Conservation (phyloP, 1,140 invertebrate species). For the Ips nitidus region DNA sequence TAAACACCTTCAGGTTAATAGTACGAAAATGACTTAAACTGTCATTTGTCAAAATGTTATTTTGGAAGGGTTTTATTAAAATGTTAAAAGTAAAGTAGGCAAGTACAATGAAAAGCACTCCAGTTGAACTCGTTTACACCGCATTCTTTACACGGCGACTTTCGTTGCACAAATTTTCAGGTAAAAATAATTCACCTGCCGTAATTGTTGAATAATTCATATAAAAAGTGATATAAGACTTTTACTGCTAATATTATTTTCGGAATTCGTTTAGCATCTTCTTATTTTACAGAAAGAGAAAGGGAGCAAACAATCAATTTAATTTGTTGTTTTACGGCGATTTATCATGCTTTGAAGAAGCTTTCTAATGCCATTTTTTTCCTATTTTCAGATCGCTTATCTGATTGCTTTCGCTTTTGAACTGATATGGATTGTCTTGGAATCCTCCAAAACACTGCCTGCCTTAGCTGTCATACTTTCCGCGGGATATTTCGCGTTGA, state of each 20-base stretch:
- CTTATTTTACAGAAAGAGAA: slow-evolving; percentile 22
- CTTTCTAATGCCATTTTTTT: neutral
- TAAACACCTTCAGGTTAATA: too few relatives aligned
- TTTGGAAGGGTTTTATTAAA: too few relatives aligned
- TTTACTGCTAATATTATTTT: slow-evolving; percentile 8
- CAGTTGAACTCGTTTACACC: neutral
- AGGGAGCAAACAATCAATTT: slow-evolving; percentile 2
- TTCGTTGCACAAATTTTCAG: neutral
- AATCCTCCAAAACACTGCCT: slow-evolving; percentile 58
- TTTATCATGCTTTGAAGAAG: too few relatives aligned
- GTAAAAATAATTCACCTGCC: slow-evolving; percentile 6
- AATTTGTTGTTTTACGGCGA: too few relatives aligned
- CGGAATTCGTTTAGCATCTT: slow-evolving; percentile 4
- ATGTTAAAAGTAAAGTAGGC: too few relatives aligned
- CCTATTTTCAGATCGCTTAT: slow-evolving; percentile 59
- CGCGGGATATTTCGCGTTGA: slow-evolving; percentile 62
- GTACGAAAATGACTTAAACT: too few relatives aligned
- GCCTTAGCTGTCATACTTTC: slow-evolving; percentile 61
- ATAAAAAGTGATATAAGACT: slow-evolving; percentile 8
- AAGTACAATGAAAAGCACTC: neutral
- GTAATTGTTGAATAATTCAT: slow-evolving; percentile 17
- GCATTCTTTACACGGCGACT: neutral
- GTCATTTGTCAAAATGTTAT: too few relatives aligned
- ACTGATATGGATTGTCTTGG: slow-evolving; percentile 62
- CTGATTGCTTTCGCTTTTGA: slow-evolving; percentile 63